Percentiles rank a stretch among this genome's conserved stretches.
phyloP scores from a whole-genome alignment of 1,140 invertebrate genomes.

The Brachionus rubens region DNA sequence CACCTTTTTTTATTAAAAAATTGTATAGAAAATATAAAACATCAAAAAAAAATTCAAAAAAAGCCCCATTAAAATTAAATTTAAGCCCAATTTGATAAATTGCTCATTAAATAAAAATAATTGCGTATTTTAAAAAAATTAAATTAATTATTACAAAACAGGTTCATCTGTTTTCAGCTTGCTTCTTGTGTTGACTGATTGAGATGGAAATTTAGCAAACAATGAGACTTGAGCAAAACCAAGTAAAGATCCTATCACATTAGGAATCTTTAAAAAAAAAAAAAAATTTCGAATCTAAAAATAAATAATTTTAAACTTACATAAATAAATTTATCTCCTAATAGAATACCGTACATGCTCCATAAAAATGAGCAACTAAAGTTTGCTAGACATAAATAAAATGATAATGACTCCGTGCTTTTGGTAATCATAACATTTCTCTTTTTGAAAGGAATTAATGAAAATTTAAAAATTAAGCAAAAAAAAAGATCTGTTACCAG shows the following conservation, averaged over 20 bases:
- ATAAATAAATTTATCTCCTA: constrained; percentile 34
- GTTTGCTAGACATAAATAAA: constrained; percentile 40
- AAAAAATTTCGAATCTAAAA: background rate
- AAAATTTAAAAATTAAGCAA: background rate
- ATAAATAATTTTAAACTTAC: constrained; percentile 2
- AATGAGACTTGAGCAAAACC: constrained; percentile 43
- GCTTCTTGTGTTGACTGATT: constrained; percentile 11
- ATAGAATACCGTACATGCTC: constrained; percentile 17
- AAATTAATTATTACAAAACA: background rate
- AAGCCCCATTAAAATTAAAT: too few relatives aligned
- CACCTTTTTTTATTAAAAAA: background rate
- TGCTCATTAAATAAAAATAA: too few relatives aligned
- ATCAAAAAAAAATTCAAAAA: background rate
- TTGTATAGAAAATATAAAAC: background rate
- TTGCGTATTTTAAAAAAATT: background rate
- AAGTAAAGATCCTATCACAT: constrained; percentile 12
- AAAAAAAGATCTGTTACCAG: background rate
- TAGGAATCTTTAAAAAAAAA: constrained; percentile 31
- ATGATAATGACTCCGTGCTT: constrained; percentile 45
- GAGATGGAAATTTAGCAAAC: constrained; percentile 31
- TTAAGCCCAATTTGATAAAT: too few relatives aligned
- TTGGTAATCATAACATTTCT: constrained; percentile 13
- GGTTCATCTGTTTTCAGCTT: constrained; percentile 30
- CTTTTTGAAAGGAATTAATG: background rate
- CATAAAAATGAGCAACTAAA: constrained; percentile 20